These are phyloP conservation scores for Semotilus atromaculatus DNA, from an alignment of 2,797 vertebrate species.

Conservation along the genomic window DNA sequence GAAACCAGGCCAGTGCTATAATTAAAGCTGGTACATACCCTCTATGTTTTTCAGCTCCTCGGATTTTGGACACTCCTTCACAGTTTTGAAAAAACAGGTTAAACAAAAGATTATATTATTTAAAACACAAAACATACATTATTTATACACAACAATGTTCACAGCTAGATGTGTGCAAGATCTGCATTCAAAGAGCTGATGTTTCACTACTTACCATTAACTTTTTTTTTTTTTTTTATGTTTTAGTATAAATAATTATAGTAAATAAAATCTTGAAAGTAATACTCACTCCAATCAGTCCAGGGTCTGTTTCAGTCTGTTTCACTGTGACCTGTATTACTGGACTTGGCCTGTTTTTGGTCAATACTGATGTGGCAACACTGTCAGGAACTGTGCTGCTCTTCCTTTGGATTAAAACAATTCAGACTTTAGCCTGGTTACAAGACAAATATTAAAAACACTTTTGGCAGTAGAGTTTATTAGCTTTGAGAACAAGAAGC, in stretches of 20 bases:
- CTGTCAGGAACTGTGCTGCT: slow-evolving; percentile 82
- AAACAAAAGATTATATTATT: slow-evolving; percentile 20
- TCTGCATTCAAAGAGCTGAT: neutral
- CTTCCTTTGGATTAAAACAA: slow-evolving; percentile 63
- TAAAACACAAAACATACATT: neutral
- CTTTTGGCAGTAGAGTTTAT: neutral
- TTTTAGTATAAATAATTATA: neutral
- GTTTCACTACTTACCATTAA: neutral
- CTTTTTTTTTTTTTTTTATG: neutral
- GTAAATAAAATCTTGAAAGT: neutral
- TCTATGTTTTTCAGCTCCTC: slow-evolving; percentile 73
- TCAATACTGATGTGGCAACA: slow-evolving; percentile 77
- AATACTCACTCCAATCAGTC: slow-evolving; percentile 81
- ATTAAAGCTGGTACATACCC: slow-evolving; percentile 66
- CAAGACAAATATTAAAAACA: neutral
- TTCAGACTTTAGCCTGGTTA: neutral
- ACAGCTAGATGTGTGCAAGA: neutral
- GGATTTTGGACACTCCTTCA: slow-evolving; percentile 77
- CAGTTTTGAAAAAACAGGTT: slow-evolving; percentile 29
- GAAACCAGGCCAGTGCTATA: slow-evolving; percentile 47
- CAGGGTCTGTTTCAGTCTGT: slow-evolving; percentile 78
- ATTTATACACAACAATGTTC: neutral
- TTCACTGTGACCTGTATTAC: slow-evolving; percentile 86
- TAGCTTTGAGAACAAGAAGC: neutral
- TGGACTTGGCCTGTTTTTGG: slow-evolving; percentile 78